phyloP scores from a whole-genome alignment of 2,888 invertebrate genomes.

The Ligdia adustata region DNA sequence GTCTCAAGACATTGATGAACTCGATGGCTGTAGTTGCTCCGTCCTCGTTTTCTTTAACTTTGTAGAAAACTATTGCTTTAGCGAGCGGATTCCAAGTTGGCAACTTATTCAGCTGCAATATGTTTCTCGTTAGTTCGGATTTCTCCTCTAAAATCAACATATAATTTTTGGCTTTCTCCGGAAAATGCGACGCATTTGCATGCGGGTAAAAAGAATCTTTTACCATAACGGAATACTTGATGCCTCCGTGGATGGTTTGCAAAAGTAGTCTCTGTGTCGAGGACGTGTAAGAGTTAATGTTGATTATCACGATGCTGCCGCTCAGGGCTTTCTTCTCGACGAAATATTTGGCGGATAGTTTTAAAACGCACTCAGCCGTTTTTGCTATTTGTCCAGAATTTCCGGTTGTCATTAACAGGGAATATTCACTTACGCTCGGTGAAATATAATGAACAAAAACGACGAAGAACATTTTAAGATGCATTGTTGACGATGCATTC shows the following conservation, averaged over 20 bases:
- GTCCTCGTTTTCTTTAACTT: conserved; percentile 56
- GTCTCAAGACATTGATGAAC: conserved; percentile 70
- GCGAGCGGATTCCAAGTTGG: conserved; percentile 82
- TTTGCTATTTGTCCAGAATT: conserved; percentile 66
- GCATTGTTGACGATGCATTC: conserved; percentile 44
- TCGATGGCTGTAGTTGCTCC: conserved; percentile 57
- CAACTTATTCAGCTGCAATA: conserved; percentile 72
- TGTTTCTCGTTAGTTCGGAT: conserved; percentile 71
- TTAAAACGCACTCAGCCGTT: conserved; percentile 78
- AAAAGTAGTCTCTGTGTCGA: conserved; percentile 68
- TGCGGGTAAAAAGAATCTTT: conserved; percentile 78
- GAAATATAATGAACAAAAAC: conserved; percentile 48
- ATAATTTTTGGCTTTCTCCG: conserved; percentile 82
- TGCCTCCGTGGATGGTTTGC: conserved; percentile 72
- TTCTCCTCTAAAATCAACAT: conserved; percentile 79
- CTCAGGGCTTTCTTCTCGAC: conserved; percentile 78
- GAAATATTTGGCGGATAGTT: conserved; percentile 80
- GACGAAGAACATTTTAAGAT: conserved; percentile 38
- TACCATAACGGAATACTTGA: conserved; percentile 79
- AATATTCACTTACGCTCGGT: conserved; percentile 55
- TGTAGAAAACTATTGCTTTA: conserved; percentile 74
- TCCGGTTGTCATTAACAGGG: conserved; percentile 64
- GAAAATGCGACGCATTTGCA: conserved; percentile 80
- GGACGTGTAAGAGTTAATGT: conserved; percentile 73
- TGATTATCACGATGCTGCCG: conserved; percentile 79